Base-by-base conservation (phyloP, 1,140 invertebrate genomes). In the Drosophila athabasca region DNA sequence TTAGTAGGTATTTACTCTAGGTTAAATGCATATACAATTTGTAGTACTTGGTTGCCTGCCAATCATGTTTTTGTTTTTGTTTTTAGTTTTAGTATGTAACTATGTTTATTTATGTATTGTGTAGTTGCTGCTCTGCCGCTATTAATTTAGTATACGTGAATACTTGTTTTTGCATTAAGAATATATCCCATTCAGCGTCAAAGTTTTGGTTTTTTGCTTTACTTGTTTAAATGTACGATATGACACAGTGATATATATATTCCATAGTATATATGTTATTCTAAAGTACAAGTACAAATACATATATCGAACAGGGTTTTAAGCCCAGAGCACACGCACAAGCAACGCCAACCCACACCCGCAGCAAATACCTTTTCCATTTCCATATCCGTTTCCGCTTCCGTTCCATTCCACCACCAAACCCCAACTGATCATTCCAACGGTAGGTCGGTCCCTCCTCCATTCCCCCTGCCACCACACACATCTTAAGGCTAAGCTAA, bases 1-100 rank as follows among this genome's bases (percentile, higher is more conserved):
- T 62, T 69, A 57, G 46, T 57, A 64, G 70, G 66, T 68, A 54
- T 67, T 67, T 81, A 55, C 58, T 62, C 84, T 88, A 89, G 73
- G 67, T 83, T 88, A 88, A 83, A 88, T 88, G 83, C 83, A 87
- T 87, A 76, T 87, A 89, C 83, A 88, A 83, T 88, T 88, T 88
- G 68, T 83, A 76, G 67, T 77, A 77, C 66, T 70, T 79, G 75
- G 70, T 82, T 73, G 65, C 62, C 52, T 64, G 79, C 79, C 79
- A 88, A 79, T 88, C 70, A 60, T 49, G 60, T 70, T 62, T n/a
- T n/a, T n/a, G n/a, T n/a, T n/a, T n/a, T 70, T 70, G 58, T 70
- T 55, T 39, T 62, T 59, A 17, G n/a, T 19, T 66, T 82, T 65
- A 41, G 64, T 82, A 68, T 65, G 79, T 66, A 71, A 75, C 79